Evolutionary conservation across 2,888 invertebrate species (phyloP), one percentile per base, ranked within the genome.

Genomic region (Tetheella fluctuosa): DNA sequence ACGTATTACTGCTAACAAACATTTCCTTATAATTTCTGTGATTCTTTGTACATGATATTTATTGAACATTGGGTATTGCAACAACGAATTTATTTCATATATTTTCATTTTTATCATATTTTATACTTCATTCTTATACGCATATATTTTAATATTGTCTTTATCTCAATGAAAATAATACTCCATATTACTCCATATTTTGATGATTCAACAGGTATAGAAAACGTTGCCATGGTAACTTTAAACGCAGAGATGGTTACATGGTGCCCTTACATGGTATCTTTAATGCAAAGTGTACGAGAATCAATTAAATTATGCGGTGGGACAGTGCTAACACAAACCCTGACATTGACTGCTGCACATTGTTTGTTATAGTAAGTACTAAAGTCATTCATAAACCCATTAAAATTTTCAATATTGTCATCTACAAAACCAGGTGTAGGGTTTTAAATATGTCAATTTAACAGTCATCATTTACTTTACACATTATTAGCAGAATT

Each of bases 281-380:
- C 58, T 4, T 39, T 61, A 6, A 61, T 23, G 39, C 58, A 59
- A 42, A 34, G 30, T 23, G 54, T 61, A 10, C 17, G 34, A 13
- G 58, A 56, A 25, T 52, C 54, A 5, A 23, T 56, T 12, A 54
- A 13, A 48, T 52, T 55, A 6, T 61, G 61, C 13, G 58, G 61
- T 8, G 61, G 61, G 6, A 55, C 61, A 15, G 52, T 62, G 13
- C 20, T 62, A n/a, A 59, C 59, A 23, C 39, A 25, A 8, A 62
- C 62, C 12, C 37, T 62, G 10, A 62, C 62, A 10, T 30, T 62
- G 53, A 62, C 62, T 12, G 62, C 62, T 15, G 62, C 62, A 2
- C 62, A 62, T 28, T 62, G 62, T 30, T 34, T 61, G 48, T 20
- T 48, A 20, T 48, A n/a, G 48, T 48, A 48, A 48, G 48, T 48